These are phyloP conservation scores for Hippopotamyrus pictus DNA, from an alignment of 2,797 vertebrate genomes.

Conservation along the genomic window DNA sequence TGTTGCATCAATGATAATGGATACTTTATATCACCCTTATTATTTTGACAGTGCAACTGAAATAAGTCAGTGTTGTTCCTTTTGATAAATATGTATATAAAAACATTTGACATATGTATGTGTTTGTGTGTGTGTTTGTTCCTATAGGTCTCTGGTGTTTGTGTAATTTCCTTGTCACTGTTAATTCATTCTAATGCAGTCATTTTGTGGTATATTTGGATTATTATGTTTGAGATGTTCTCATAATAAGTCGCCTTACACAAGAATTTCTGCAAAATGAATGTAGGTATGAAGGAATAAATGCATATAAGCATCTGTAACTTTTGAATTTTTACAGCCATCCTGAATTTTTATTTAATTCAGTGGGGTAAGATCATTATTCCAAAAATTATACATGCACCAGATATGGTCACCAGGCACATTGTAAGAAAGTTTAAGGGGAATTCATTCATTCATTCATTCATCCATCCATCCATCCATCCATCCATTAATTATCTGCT, in stretches of 20 bases:
- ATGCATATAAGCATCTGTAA: background rate
- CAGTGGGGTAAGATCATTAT: background rate
- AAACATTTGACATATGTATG: background rate
- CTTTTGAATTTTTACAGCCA: background rate
- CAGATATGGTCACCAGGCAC: background rate
- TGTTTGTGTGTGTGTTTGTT: background rate
- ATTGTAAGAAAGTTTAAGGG: background rate
- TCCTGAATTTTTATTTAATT: background rate
- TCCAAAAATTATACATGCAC: background rate
- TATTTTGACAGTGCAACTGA: background rate
- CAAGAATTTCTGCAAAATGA: background rate
- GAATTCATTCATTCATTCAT: background rate
- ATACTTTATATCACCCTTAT: background rate
- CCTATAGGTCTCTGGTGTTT: background rate
- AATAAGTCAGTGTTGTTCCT: background rate
- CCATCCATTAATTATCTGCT: background rate
- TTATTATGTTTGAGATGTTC: background rate
- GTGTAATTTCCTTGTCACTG: background rate
- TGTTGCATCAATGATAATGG: conserved; percentile 5
- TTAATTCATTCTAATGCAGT: background rate
- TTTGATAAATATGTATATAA: background rate
- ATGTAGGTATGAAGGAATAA: background rate
- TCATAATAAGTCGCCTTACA: background rate
- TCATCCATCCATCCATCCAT: background rate
- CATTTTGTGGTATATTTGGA: background rate